Percentiles rank a stretch among this genome's conserved stretches.
Evolutionary conservation across 2,113 vertebrate genomes (phyloP).

Genomic region (Uria aalge): DNA sequence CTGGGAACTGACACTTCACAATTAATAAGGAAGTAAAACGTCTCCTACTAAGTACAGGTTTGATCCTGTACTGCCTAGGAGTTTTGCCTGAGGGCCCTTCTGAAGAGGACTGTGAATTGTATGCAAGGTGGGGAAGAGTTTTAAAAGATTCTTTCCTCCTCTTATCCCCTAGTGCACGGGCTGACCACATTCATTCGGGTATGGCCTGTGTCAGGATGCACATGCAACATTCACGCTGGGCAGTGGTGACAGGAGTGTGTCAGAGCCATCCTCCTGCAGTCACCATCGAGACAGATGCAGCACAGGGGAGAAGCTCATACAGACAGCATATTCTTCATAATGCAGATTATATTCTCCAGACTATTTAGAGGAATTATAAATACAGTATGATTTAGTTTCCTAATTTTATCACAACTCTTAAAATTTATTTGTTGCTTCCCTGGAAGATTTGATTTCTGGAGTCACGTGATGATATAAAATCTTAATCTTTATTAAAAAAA

Average conservation of each 20-base stretch:
- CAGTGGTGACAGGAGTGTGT: neutral
- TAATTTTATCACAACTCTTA: neutral
- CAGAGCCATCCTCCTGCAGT: neutral
- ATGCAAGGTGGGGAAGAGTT: neutral
- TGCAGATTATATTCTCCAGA: neutral
- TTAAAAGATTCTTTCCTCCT: neutral
- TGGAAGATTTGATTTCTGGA: neutral
- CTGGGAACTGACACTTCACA: constrained; percentile 21
- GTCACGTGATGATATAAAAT: neutral
- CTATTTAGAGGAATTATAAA: neutral
- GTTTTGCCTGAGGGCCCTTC: neutral
- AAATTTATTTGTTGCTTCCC: neutral
- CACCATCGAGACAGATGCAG: neutral
- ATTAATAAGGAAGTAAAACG: neutral
- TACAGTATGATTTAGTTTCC: neutral
- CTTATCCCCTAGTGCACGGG: neutral
- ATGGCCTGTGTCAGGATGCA: neutral
- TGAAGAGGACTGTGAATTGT: neutral
- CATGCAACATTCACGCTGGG: accelerated
- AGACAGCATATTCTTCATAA: neutral
- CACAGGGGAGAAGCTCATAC: neutral
- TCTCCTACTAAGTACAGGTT: constrained; percentile 9
- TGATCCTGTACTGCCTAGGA: neutral
- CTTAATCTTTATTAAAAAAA: neutral
- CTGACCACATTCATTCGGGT: neutral